Conservation (phyloP, 2,888 invertebrate species). For the Drosophila formosana region DNA sequence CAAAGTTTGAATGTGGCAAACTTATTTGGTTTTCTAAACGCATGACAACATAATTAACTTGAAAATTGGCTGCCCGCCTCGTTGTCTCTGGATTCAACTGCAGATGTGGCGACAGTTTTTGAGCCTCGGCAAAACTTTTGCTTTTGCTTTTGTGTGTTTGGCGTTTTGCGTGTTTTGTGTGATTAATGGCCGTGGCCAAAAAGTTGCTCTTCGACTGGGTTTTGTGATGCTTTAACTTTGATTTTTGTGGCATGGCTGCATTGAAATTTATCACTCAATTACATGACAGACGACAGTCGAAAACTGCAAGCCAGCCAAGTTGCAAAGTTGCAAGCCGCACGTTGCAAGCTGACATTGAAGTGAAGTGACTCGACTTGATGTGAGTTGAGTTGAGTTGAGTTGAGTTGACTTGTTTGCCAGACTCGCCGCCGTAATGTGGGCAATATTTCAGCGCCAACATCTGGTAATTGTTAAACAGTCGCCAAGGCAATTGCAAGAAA, state of each 20-base stretch:
- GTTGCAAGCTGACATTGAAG: conserved; percentile 35
- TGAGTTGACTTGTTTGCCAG: conserved; percentile 27
- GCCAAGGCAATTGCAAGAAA: conserved; percentile 59
- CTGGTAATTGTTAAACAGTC: conserved; percentile 82
- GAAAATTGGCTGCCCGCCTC: conserved; percentile 44
- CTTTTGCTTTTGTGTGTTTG: too few species aligned
- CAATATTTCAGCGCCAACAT: conserved; percentile 70
- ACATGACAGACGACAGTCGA: conserved; percentile 67
- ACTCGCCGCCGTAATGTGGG: conserved; percentile 35
- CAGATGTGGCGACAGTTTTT: conserved; percentile 36
- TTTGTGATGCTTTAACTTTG: conserved; percentile 7
- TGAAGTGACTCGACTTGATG: background rate
- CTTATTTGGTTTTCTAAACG: conserved; percentile 38
- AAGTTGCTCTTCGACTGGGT: conserved; percentile 29
- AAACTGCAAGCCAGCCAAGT: conserved; percentile 1
- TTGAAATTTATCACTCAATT: conserved; percentile 75
- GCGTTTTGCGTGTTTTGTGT: conserved; percentile 41
- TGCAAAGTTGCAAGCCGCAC: conserved; percentile 2
- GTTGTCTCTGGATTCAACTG: conserved; percentile 2
- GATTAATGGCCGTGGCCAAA: conserved; percentile 58
- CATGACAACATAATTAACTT: conserved; percentile 73
- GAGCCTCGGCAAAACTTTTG: conserved; percentile 33
- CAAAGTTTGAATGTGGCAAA: conserved; percentile 10
- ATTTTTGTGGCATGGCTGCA: conserved; percentile 44
- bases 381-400: background rate